Percentiles rank a stretch among this genome's conserved stretches.
Evolutionary conservation across 2,888 invertebrate genomes (phyloP).

Genomic region (Drosophila nigricruria): DNA sequence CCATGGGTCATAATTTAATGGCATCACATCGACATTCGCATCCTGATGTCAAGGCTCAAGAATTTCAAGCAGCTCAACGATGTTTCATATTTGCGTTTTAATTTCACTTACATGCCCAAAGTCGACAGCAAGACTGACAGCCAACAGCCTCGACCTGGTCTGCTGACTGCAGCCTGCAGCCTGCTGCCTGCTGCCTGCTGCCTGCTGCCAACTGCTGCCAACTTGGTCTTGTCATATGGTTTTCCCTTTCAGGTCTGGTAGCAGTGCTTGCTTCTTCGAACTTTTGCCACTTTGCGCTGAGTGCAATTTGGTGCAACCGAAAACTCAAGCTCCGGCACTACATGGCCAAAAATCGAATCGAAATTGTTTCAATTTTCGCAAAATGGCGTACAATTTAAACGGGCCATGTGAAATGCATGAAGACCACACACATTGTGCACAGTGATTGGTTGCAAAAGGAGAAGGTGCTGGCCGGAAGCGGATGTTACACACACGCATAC

Average conservation of each 20-base stretch:
- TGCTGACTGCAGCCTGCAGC: conserved; percentile 17
- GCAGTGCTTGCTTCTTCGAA: conserved; percentile 36
- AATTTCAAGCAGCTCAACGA: conserved; percentile 66
- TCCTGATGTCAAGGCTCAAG: conserved; percentile 57
- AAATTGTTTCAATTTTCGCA: conserved; percentile 77
- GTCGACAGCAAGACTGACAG: conserved; percentile 15
- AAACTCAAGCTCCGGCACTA: conserved; percentile 23
- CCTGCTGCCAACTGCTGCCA: conserved; percentile 43
- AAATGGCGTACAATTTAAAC: conserved; percentile 59
- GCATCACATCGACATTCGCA: conserved; percentile 50
- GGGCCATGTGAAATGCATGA: conserved; percentile 55
- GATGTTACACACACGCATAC: conserved; percentile 44
- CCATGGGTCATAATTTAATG: conserved; percentile 64
- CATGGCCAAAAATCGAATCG: conserved; percentile 62
- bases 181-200: conserved; percentile 6
- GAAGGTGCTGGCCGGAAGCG: conserved; percentile 44
- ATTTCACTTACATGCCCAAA: conserved; percentile 64
- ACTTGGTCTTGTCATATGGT: conserved; percentile 62
- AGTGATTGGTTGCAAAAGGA: neutral
- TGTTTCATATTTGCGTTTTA: conserved; percentile 68
- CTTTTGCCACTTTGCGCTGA: conserved; percentile 45
- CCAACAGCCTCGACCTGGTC: conserved; percentile 21
- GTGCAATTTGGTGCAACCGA: conserved; percentile 19
- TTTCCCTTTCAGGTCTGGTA: conserved; percentile 57
- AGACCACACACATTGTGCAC: conserved; percentile 21